Conservation (phyloP, 2,888 invertebrate species). For the Idaea straminata region DNA sequence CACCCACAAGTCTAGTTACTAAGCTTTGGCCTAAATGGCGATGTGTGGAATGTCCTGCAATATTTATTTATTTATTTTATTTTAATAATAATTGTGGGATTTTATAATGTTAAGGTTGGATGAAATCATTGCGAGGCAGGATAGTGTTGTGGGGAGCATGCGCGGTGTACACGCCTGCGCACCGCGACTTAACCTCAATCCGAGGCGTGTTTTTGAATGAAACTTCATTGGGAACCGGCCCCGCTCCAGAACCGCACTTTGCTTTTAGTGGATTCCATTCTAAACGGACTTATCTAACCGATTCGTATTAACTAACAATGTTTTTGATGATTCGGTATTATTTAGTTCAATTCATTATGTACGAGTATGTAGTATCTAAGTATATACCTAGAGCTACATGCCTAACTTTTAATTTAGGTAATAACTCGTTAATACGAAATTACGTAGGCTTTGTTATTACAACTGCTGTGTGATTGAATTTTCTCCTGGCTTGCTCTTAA, state of each 20-base stretch:
- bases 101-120: conserved; percentile 42
- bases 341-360: not conserved
- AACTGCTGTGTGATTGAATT: not conserved
- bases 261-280: conserved; percentile 56
- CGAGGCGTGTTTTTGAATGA: conserved; percentile 77
- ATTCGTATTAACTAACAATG: conserved; percentile 23
- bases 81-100: not conserved
- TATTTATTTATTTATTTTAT: too few relatives aligned
- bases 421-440: not conserved
- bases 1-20: too few relatives aligned
- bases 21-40: too few relatives aligned
- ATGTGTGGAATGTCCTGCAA: too few relatives aligned
- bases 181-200: conserved; percentile 72
- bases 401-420: not conserved
- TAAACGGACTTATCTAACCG: conserved; percentile 44
- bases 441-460: not conserved
- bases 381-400: too few relatives aligned
- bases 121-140: conserved; percentile 71
- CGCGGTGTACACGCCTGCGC: conserved; percentile 68
- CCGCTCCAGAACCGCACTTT: conserved; percentile 53
- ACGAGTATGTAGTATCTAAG: not conserved
- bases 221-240: conserved; percentile 63
- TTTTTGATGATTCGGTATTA: conserved; percentile 7
- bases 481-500: not conserved
- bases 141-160: conserved; percentile 46